Base-by-base conservation (phyloP, 2,888 invertebrate species). In the Acronicta psi region DNA sequence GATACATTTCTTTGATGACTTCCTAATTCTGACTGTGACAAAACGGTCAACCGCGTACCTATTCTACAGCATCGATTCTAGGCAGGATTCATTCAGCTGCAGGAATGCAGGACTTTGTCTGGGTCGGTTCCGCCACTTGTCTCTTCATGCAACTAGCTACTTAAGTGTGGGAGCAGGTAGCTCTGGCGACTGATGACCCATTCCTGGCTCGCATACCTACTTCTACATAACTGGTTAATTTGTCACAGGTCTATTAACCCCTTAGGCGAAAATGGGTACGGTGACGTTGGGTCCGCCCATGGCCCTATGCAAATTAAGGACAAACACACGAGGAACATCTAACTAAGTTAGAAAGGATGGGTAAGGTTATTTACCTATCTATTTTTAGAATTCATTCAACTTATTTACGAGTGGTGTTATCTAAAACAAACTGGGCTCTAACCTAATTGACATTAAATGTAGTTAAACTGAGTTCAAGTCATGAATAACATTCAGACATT, bases 301-400 rank as follows among this genome's bases (percentile, higher is more conserved):
- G n/a, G n/a, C n/a, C n/a, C n/a, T n/a, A 34, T 67, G 59, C 45
- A 67, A 72, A 52, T 66, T 18, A 29, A 50, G 38, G 34, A 37
- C 46, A 20, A 72, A 57, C 44, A 60, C 31, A 40, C 52, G 14
- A 51, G 36, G 20, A 45, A 50, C 50, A 53, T 50, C 72, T 38
- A 65, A 53, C 44, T 38, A 49, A 23, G 17, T 50, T 60, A 17
- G 62, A 69, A 36, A 59, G 53, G 46, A 29, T 69, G 44, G 45
- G 41, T 62, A 53, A 69, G 59, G 57, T 69, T 74, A 64, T 63
- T 56, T 69, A 69, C 69, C 69, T 50, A 73, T 68, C 74, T 68
- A 68, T 73, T 73, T 73, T 69, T 69, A 68, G 68, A 69, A 60
- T 68, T 73, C 74, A 68, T 73, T 68, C 68, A 68, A 68, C 74